A percentile compares a stretch with the other conserved stretches of the same genome.
Conservation (phyloP, 2,113 vertebrate species). For the Oceanites oceanicus region DNA sequence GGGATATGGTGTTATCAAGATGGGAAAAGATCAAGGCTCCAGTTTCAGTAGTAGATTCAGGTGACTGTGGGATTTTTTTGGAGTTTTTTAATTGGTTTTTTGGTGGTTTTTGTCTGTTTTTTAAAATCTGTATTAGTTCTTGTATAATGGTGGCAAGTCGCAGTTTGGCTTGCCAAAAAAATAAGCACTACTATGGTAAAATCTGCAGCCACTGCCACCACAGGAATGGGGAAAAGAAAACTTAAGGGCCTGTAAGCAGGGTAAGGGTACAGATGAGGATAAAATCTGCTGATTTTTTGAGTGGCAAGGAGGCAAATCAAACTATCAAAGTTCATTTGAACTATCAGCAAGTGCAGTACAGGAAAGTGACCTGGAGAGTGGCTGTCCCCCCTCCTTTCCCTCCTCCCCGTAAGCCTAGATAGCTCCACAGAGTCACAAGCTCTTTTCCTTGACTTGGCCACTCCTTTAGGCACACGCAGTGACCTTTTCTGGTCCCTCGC, state of each 20-base stretch:
- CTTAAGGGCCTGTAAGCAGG: neutral
- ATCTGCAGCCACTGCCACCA: neutral
- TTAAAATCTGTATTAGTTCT: neutral
- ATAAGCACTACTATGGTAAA: neutral
- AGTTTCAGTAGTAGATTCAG: neutral
- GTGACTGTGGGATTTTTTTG: too few species aligned
- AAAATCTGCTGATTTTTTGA: neutral
- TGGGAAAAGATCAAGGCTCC: neutral
- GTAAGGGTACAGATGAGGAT: neutral
- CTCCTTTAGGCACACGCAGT: neutral
- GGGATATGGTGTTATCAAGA: neutral
- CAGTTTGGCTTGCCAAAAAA: neutral
- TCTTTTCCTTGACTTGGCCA: neutral
- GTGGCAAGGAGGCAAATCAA: neutral
- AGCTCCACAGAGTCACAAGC: neutral
- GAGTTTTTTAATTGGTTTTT: neutral
- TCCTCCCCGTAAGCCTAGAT: too few species aligned
- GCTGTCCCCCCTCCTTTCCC: too few species aligned
- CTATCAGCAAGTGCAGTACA: neutral
- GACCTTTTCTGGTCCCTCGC: neutral
- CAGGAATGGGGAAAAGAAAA: accelerated
- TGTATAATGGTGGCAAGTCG: neutral
- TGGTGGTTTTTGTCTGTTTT: neutral
- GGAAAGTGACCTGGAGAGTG: too few species aligned
- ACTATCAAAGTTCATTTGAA: neutral